Percentiles rank a stretch among this genome's conserved stretches.
phyloP scores from a whole-genome alignment of 2,797 vertebrate genomes.

The Coracias cyanogaster region DNA sequence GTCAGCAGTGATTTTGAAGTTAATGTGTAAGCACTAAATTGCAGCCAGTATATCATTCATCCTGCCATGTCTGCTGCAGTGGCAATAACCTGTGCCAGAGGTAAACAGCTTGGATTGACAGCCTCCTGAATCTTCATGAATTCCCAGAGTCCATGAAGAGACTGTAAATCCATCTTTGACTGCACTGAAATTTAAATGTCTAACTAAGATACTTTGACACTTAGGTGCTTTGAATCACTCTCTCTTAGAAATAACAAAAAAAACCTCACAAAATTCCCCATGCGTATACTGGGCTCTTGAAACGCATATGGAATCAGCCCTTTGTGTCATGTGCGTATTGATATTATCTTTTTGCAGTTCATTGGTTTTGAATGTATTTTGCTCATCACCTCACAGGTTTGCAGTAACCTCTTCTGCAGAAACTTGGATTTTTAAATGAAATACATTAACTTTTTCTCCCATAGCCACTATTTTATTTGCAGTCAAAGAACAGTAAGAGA shows the following conservation, averaged over 20 bases:
- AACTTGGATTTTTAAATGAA: not conserved
- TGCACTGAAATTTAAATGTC: not conserved
- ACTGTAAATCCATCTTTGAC: not conserved
- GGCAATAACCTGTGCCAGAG: not conserved
- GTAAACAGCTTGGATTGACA: not conserved
- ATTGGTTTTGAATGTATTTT: not conserved
- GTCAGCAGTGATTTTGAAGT: not conserved
- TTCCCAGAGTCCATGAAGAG: not conserved
- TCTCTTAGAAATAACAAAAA: not conserved
- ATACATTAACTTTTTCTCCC: not conserved
- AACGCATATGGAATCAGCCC: not conserved
- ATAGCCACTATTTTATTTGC: not conserved
- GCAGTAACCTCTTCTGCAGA: not conserved
- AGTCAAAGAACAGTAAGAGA: not conserved
- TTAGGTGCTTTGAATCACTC: not conserved
- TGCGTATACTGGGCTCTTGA: not conserved
- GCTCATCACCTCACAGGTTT: not conserved
- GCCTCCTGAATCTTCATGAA: not conserved
- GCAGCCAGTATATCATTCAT: not conserved
- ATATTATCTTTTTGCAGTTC: not conserved
- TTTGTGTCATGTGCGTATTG: not conserved
- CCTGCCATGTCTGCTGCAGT: not conserved
- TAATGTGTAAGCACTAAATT: not conserved
- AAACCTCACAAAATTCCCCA: not conserved
- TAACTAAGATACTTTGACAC: not conserved